Evolutionary conservation across 92 coral and sea anemone genomes (phyloP).

Genomic region (Ricordea florida): DNA sequence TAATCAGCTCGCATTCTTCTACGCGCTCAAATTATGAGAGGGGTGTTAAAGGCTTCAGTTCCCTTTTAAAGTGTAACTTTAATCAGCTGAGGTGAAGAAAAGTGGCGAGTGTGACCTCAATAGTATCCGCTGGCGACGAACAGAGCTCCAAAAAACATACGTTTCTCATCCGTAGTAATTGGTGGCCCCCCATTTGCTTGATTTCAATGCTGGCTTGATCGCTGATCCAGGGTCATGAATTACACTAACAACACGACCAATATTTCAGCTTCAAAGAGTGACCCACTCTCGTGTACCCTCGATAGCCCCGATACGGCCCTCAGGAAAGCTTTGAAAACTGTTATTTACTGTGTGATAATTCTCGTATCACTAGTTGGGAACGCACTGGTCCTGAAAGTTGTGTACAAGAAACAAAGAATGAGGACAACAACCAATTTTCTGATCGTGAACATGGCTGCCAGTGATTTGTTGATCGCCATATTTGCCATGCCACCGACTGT

Average conservation of each 20-base stretch:
- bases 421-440: slow-evolving; percentile 32
- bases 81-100: no score
- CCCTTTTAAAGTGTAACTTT: no score
- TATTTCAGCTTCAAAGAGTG: neutral
- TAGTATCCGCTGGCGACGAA: no score
- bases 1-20: no score
- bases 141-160: no score
- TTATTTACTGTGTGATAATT: slow-evolving; percentile 20
- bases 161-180: no score
- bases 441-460: slow-evolving; percentile 34
- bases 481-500: slow-evolving; percentile 25
- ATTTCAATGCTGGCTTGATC: no score
- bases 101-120: no score
- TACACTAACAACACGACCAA: slow-evolving; percentile 2
- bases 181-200: no score
- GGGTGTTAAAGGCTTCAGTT: no score
- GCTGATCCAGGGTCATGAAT: neutral
- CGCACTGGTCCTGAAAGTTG: slow-evolving; percentile 28
- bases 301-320: slow-evolving; percentile 5
- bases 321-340: slow-evolving; percentile 26
- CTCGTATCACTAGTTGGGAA: slow-evolving; percentile 31
- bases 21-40: no score
- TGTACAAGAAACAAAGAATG: slow-evolving; percentile 26
- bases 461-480: slow-evolving; percentile 21
- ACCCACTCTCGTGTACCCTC: neutral